Evolutionary conservation across 2,113 vertebrate genomes (phyloP), one percentile per base, ranked within the genome.

Genomic region (Tympanuchus pallidicinctus): DNA sequence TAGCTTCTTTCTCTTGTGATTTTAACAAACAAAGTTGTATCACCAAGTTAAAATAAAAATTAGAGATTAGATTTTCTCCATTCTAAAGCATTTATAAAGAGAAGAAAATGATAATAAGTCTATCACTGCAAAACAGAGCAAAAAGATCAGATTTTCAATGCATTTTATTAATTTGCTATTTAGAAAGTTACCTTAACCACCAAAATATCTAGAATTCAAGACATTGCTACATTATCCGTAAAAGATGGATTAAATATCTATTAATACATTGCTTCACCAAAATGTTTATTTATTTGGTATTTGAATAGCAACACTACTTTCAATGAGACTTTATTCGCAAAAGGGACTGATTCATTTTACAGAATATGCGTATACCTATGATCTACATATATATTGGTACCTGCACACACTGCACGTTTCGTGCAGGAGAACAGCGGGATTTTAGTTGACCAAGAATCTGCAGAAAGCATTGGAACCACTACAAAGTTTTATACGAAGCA

Each of bases 71-170:
- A 74, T 90, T 36, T 45, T 65, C 48, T 83, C 38, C 50, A 13
- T 81, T 86, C 38, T 80, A 63, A 92, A 95, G 48, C 43, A 81
- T 83, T 88, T 71, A 47, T 75, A 70, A 88, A 84, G 80, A 72
- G 73, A 50, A 42, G 48, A 78, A 89, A 73, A 88, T 61, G 60
- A n/a, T 27, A 82, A 67, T 69, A 43, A 83, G 70, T 65, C 80
- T 92, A 78, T 95, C 82, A 90, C 13, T 82, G 76, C 27, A 81
- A 88, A 75, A 67, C 77, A 82, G 85, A 87, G 34, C 69, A 89
- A 59, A 84, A 65, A 79, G 50, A 73, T 89, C 27, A 76, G 27
- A 25, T 85, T 91, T 93, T 76, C 59, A 89, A 79, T 13, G 48
- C 4, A 28, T 32, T 64, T 11, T 81, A 38, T 71, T 89, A 81